Evolutionary conservation across 2,888 invertebrate genomes (phyloP).

Genomic region (Tachina fera): DNA sequence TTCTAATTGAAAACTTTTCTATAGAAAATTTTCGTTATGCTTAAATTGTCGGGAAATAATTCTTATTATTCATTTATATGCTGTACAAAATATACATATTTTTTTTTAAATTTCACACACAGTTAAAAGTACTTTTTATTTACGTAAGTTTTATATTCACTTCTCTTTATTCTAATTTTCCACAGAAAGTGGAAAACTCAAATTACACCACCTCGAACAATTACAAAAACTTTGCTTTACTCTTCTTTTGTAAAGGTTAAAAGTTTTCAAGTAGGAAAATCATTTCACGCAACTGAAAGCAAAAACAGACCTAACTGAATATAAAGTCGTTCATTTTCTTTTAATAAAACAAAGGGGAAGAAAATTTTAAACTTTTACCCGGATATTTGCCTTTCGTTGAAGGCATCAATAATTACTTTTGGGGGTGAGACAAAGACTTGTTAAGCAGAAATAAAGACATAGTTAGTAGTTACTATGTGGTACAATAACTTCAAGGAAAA

Average conservation of each 20-base stretch:
- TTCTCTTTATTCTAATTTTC: background rate
- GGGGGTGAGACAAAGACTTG: background rate
- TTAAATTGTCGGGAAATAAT: no score
- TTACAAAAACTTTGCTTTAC: slow-evolving; percentile 34
- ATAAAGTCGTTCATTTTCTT: slow-evolving; percentile 6
- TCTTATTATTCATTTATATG: no score
- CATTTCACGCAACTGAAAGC: slow-evolving; percentile 18
- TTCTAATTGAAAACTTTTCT: no score
- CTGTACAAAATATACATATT: background rate
- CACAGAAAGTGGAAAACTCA: background rate
- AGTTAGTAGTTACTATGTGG: background rate
- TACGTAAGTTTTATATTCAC: background rate
- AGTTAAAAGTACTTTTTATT: background rate
- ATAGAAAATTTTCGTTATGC: no score
- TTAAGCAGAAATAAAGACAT: slow-evolving; percentile 10
- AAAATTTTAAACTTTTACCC: slow-evolving; percentile 47
- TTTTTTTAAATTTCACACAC: background rate
- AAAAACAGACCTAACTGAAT: background rate
- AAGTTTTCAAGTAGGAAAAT: slow-evolving; percentile 48
- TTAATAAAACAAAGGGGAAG: slow-evolving; percentile 12
- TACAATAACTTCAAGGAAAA: background rate
- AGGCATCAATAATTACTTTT: slow-evolving; percentile 62
- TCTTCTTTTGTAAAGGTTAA: slow-evolving; percentile 16
- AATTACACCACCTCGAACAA: slow-evolving; percentile 19
- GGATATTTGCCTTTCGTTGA: slow-evolving; percentile 59